Conservation (phyloP, 2,113 vertebrate species). For the Seriola rivoliana region DNA sequence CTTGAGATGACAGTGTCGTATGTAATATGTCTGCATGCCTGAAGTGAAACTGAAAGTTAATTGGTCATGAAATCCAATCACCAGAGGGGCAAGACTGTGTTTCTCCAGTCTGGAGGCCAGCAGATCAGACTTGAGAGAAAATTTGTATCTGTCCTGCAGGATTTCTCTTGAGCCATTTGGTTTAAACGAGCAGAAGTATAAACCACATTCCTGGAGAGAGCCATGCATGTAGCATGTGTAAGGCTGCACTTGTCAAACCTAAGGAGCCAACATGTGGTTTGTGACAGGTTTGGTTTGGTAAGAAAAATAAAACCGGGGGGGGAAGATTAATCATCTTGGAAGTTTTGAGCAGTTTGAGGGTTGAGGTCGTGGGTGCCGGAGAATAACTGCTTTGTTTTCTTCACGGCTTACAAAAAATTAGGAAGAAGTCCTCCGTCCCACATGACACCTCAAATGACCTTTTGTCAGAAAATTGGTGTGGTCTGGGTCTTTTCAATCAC, state of each 20-base stretch:
- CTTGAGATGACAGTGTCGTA: constrained; percentile 26
- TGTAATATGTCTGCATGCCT: constrained; percentile 53
- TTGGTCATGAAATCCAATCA: constrained; percentile 70
- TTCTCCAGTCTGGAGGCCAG: neutral
- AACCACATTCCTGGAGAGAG: constrained; percentile 11
- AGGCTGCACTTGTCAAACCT: constrained; percentile 30
- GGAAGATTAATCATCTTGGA: constrained; percentile 9
- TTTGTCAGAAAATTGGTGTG: constrained; percentile 22
- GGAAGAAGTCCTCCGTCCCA: constrained; percentile 11
- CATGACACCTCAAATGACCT: constrained; percentile 31
- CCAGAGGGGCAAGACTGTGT: neutral
- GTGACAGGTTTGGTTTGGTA: constrained; percentile 25
- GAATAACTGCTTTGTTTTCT: constrained; percentile 48
- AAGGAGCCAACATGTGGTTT: constrained; percentile 19
- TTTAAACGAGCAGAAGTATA: constrained; percentile 13
- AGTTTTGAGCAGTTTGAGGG: neutral
- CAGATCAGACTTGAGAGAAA: neutral
- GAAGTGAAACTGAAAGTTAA: constrained; percentile 50
- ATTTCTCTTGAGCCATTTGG: constrained; percentile 33
- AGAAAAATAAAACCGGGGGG: constrained; percentile 15
- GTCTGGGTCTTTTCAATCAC: constrained; percentile 12
- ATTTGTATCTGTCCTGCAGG: constrained; percentile 9
- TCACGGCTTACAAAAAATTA: constrained; percentile 11
- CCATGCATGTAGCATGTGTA: constrained; percentile 6
- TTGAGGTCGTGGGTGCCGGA: neutral